Conservation (phyloP, 2,888 invertebrate genomes). For the Arge pagana region DNA sequence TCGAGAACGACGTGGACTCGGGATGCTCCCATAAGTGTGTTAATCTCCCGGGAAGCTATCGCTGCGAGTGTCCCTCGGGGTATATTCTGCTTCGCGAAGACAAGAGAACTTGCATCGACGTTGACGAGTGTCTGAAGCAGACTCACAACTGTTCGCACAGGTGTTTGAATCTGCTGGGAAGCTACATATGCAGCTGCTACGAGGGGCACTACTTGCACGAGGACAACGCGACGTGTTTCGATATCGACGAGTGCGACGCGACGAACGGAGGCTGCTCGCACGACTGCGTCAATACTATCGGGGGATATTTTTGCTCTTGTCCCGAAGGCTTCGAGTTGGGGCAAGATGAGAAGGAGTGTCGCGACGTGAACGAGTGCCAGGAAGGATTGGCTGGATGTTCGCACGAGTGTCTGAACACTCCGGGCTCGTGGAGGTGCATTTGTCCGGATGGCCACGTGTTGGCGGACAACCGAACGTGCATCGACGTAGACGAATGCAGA, state of each 20-base stretch:
- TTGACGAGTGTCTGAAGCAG: constrained; percentile 53
- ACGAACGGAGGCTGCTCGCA: constrained; percentile 60
- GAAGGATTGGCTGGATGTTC: constrained; percentile 56
- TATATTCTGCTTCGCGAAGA: constrained; percentile 54
- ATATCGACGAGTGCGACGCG: constrained; percentile 51
- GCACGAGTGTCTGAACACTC: constrained; percentile 59
- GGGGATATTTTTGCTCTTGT: constrained; percentile 63
- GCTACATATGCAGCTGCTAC: constrained; percentile 52
- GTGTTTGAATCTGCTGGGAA: constrained; percentile 48
- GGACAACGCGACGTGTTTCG: constrained; percentile 51
- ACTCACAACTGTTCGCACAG: constrained; percentile 48
- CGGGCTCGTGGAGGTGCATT: constrained; percentile 50
- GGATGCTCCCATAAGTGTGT: constrained; percentile 58
- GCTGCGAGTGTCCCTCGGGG: constrained; percentile 61
- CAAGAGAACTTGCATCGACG: constrained; percentile 58
- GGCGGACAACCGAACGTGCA: constrained; percentile 53
- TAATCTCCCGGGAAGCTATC: constrained; percentile 62
- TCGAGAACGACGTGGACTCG: constrained; percentile 51
- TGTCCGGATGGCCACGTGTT: constrained; percentile 53
- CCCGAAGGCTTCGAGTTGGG: constrained; percentile 59
- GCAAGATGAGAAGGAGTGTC: constrained; percentile 51
- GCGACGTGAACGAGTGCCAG: constrained; percentile 58
- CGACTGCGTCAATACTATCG: constrained; percentile 59
- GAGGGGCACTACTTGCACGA: constrained; percentile 47
- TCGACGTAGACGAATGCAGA: constrained; percentile 62